These are phyloP conservation scores for Xerus rutilus DNA, from an alignment of 2,797 vertebrate species.

Conservation along the genomic window DNA sequence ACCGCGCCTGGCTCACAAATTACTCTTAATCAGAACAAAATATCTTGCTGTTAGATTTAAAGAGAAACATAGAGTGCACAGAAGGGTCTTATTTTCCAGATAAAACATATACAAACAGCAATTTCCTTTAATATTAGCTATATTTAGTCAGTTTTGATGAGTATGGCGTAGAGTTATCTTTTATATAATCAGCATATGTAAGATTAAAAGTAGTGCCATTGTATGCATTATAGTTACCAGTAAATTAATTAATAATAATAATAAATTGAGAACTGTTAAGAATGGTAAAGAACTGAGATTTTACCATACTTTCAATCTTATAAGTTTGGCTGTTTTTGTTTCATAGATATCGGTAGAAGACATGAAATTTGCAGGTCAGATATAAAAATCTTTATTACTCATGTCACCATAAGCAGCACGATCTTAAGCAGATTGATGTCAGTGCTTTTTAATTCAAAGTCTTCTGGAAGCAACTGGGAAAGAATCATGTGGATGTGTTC, in stretches of 20 bases:
- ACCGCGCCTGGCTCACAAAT: background rate
- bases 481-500: background rate
- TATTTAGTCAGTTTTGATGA: background rate
- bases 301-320: background rate
- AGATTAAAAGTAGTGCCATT: background rate
- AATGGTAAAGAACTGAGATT: background rate
- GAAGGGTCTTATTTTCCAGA: background rate
- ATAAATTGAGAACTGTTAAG: background rate
- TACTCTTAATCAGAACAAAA: background rate
- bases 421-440: background rate
- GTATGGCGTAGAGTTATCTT: background rate
- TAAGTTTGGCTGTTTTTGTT: background rate
- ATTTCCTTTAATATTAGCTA: slow-evolving; percentile 8
- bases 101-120: background rate
- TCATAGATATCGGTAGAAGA: background rate
- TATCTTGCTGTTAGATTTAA: background rate
- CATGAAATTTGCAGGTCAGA: background rate
- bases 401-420: background rate
- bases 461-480: fast-evolving
- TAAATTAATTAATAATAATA: background rate
- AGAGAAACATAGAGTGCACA: background rate
- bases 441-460: background rate
- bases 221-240: background rate
- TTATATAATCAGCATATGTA: background rate
- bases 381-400: background rate